Evolutionary conservation across 2,888 invertebrate species (phyloP), one percentile per base, ranked within the genome.

Genomic region (Pterostichus niger): DNA sequence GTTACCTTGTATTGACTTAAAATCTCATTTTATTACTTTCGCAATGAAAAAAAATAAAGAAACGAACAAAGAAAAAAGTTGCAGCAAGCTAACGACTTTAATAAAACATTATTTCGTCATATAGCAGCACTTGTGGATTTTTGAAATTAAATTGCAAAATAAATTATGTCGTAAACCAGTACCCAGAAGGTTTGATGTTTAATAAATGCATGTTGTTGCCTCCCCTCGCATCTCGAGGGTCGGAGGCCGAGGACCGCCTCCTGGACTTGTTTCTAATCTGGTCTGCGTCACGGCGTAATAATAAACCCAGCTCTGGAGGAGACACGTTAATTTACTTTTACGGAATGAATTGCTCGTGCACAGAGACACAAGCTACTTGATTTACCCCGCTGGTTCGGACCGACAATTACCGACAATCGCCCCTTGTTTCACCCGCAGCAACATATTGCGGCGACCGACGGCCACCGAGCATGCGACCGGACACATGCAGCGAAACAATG

Each of bases 311-410:
- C 64, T 17, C 83, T 83, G 83, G 40, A 77, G 77, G 83, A 83
- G 83, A 83, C 83, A 83, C 77, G 83, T 83, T 83, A 83, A 83
- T 83, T 83, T 83, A 83, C 77, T 83, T 83, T 76, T 76, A 77
- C 77, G 52, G 52, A 83, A 83, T 83, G 83, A 83, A 83, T 83
- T 82, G 64, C 44, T 56, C 68, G 64, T 9, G 40, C 31, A 68
- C 46, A 17, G 44, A 73, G 73, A 46, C 73, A 46, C 73, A 73
- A 56, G 52, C 44, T 44, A 78, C 78, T 78, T 78, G 56, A 78
- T 78, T 78, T 78, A 78, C 78, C 44, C 64, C 40, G 40, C 40
- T 40, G 40, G n/a, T n/a, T 10, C 15, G 54, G 54, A 54, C 54
- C 54, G 10, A 54, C 54, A 54, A 54, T 54, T 54, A 54, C 54